These are phyloP conservation scores for Zaprionus obscuricornis DNA, from an alignment of 2,888 invertebrate species.

Conservation along the genomic window DNA sequence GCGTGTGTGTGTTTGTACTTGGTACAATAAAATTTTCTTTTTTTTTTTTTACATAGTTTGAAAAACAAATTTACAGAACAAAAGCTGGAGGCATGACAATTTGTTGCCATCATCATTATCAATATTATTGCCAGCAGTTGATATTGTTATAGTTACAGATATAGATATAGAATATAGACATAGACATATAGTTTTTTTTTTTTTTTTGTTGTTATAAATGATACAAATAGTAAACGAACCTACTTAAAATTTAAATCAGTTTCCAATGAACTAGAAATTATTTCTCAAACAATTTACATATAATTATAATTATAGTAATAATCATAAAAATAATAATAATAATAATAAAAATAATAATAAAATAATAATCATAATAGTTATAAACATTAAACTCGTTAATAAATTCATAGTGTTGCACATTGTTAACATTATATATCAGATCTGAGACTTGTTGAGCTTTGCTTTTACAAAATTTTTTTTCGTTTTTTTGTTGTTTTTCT, in stretches of 20 bases:
- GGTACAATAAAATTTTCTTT: constrained; percentile 57
- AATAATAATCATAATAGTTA: constrained; percentile 48
- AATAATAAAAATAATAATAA: constrained; percentile 14
- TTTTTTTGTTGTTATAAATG: no score
- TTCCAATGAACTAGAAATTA: constrained; percentile 65
- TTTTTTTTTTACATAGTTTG: no score
- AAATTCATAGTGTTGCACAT: constrained; percentile 77
- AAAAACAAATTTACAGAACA: constrained; percentile 44
- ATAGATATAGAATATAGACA: no score
- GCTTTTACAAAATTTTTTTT: no score
- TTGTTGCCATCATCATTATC: constrained; percentile 43
- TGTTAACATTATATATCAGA: constrained; percentile 52
- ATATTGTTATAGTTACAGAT: no score
- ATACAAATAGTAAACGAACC: no score
- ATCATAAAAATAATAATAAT: constrained; percentile 38
- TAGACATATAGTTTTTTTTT: neutral
- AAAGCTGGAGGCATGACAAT: constrained; percentile 54
- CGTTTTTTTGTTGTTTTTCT: neutral
- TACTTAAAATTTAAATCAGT: constrained; percentile 71
- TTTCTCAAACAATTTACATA: constrained; percentile 49
- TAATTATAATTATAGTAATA: constrained; percentile 30
- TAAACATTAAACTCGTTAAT: constrained; percentile 79
- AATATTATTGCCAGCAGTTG: constrained; percentile 30
- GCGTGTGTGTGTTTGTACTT: constrained; percentile 40
- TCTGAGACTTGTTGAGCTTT: constrained; percentile 56